A percentile compares a stretch with the other conserved stretches of the same genome.
Conservation (phyloP, 2,113 vertebrate genomes). For the Corydoras maculifer region DNA sequence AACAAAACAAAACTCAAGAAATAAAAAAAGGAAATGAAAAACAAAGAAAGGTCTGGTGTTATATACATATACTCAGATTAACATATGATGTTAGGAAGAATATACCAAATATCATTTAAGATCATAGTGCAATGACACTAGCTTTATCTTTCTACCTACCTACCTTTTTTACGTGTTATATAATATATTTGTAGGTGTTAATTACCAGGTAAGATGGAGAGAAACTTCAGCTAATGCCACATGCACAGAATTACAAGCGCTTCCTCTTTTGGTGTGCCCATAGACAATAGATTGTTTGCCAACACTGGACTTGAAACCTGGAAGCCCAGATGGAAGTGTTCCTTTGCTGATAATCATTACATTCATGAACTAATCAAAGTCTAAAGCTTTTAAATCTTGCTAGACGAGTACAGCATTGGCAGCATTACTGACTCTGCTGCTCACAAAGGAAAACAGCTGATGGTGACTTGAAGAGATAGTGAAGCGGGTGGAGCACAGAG, state of each 20-base stretch:
- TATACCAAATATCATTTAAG: neutral
- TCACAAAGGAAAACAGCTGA: neutral
- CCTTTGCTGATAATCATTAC: conserved; percentile 10
- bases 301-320: neutral
- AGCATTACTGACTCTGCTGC: neutral
- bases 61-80: no score
- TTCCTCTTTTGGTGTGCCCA: neutral
- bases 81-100: no score
- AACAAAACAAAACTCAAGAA: no score
- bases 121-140: neutral
- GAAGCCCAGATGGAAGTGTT: conserved; percentile 14
- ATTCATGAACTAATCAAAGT: conserved; percentile 12
- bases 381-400: neutral
- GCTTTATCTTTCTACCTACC: no score
- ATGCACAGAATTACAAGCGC: no score
- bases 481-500: conserved; percentile 8
- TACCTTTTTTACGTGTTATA: no score
- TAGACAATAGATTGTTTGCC: neutral
- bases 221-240: neutral
- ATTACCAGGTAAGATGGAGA: neutral
- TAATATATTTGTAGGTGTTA: neutral
- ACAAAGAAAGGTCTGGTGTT: neutral
- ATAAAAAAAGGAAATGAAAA: neutral
- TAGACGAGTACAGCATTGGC: neutral
- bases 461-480: conserved; percentile 7